Evolutionary conservation across 1,140 invertebrate species (phyloP).

Genomic region (Paraescarpia echinospica): DNA sequence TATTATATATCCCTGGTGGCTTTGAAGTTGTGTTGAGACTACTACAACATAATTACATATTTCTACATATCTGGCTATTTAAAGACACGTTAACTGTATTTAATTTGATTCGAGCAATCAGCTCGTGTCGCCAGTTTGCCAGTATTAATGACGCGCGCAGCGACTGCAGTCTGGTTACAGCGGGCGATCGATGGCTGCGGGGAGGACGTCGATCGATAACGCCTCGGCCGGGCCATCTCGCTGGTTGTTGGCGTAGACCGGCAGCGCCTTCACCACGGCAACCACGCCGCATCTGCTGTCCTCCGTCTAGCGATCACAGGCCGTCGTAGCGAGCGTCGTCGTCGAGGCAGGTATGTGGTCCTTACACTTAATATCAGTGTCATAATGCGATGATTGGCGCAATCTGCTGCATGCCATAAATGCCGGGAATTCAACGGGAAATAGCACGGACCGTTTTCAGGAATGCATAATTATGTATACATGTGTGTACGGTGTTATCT

Average conservation of each 20-base stretch:
- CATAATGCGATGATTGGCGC: background rate
- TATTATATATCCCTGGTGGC: no score
- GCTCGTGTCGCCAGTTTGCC: background rate
- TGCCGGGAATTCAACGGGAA: background rate
- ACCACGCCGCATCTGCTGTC: background rate
- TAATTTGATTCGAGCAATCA: background rate
- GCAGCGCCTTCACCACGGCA: background rate
- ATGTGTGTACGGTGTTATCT: background rate
- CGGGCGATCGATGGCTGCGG: background rate
- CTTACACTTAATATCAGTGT: background rate
- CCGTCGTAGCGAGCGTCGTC: background rate
- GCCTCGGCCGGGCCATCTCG: background rate
- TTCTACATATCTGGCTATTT: background rate
- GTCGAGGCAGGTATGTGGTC: background rate
- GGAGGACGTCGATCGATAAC: background rate
- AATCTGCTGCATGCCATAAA: background rate
- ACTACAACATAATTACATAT: background rate
- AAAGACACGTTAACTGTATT: background rate
- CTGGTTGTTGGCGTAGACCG: background rate
- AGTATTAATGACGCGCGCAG: background rate
- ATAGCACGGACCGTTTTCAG: background rate
- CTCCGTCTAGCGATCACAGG: background rate
- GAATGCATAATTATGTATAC: no score
- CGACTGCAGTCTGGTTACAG: background rate
- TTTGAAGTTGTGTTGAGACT: no score